phyloP scores from a whole-genome alignment of 2,797 vertebrate species.

The Megaceryle alcyon region DNA sequence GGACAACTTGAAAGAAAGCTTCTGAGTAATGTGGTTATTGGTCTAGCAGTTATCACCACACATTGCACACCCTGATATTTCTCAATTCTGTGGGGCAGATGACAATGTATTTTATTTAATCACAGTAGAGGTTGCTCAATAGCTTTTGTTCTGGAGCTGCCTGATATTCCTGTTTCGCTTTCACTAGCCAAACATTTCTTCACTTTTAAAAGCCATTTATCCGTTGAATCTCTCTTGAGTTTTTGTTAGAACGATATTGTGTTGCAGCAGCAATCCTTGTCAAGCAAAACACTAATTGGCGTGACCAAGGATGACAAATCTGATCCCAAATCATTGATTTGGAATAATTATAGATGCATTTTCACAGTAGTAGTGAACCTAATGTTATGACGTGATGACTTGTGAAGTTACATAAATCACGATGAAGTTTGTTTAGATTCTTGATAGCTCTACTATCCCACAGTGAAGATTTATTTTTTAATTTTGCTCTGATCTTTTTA shows the following conservation, averaged over 20 bases:
- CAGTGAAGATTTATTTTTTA: not conserved
- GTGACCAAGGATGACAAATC: not conserved
- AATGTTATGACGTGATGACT: not conserved
- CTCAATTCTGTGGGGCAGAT: not conserved
- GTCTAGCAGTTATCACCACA: not conserved
- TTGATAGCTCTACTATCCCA: not conserved
- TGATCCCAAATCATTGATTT: conserved; percentile 10
- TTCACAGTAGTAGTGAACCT: not conserved
- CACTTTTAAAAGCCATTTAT: not conserved
- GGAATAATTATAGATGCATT: conserved; percentile 15
- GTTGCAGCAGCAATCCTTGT: not conserved
- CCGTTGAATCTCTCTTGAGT: not conserved
- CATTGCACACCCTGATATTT: not conserved
- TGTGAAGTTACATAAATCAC: conserved; percentile 4
- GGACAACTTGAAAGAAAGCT: not conserved
- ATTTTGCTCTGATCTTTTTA: not conserved
- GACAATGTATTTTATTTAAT: not conserved
- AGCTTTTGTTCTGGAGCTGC: not conserved
- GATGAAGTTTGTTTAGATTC: not conserved
- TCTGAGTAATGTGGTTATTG: not conserved
- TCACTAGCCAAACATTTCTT: not conserved
- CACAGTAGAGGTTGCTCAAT: not conserved
- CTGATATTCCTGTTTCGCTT: not conserved
- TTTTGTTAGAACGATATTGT: not conserved
- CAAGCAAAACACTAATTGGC: not conserved